A percentile compares a stretch with the other conserved stretches of the same genome.
These are phyloP conservation scores for Phoxinus dragarum DNA, from an alignment of 2,797 vertebrate genomes.

Conservation along the genomic window DNA sequence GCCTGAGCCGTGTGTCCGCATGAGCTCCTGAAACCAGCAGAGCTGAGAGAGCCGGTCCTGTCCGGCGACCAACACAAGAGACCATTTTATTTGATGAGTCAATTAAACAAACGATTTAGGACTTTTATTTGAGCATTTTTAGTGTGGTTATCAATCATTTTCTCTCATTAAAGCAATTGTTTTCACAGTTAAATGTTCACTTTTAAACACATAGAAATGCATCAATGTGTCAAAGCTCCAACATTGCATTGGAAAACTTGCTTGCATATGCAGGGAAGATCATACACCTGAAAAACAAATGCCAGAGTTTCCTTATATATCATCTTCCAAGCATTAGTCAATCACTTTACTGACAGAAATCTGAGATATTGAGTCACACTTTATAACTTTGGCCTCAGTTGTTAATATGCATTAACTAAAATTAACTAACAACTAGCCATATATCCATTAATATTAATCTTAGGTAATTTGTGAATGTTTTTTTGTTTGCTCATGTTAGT, in stretches of 20 bases:
- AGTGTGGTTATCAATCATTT: not conserved
- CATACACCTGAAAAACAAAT: not conserved
- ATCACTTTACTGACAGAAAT: not conserved
- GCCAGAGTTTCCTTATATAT: not conserved
- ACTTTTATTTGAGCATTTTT: not conserved
- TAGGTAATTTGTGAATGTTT: not conserved
- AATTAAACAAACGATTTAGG: not conserved
- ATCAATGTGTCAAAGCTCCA: not conserved
- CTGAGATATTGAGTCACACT: not conserved
- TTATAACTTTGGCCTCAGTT: not conserved
- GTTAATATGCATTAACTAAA: not conserved
- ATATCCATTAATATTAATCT: too few species aligned
- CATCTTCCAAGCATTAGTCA: not conserved
- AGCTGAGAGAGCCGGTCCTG: conserved; percentile 19
- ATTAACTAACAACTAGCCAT: not conserved
- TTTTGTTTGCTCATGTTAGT: not conserved
- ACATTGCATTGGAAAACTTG: not conserved
- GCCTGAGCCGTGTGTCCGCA: too few species aligned
- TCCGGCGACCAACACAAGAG: conserved; percentile 21
- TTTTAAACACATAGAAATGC: not conserved
- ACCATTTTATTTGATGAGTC: not conserved
- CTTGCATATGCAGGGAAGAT: not conserved
- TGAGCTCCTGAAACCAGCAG: not conserved
- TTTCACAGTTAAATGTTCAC: not conserved
- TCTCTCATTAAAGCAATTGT: not conserved